Conservation (phyloP, 2,888 invertebrate species). For the Steinernema carpocapsae region DNA sequence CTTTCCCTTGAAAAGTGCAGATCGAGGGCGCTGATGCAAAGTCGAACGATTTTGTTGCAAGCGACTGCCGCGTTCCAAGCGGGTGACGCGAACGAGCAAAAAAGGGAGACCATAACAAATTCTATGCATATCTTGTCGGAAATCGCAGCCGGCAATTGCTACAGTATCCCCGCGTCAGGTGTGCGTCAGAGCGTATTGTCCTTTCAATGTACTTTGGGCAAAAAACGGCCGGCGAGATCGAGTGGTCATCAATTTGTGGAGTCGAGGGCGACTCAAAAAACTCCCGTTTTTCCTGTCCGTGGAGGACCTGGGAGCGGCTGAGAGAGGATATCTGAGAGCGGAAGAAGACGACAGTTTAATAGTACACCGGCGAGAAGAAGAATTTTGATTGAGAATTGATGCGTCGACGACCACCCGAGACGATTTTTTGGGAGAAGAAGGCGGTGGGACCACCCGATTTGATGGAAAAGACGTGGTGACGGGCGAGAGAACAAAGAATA, state of each 20-base stretch:
- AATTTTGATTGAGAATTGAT: neutral
- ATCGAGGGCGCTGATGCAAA: neutral
- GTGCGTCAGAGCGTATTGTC: neutral
- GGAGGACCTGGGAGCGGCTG: neutral
- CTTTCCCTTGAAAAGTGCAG: neutral
- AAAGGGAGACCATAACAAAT: neutral
- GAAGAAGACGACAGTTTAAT: constrained; percentile 12
- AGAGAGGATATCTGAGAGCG: neutral
- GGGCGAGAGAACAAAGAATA: neutral
- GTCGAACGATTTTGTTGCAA: too few species aligned
- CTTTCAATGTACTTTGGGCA: constrained; percentile 5
- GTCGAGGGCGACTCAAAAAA: neutral
- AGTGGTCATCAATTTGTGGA: constrained; percentile 17
- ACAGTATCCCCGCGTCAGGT: neutral
- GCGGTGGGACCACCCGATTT: constrained; percentile 28
- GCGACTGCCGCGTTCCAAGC: neutral
- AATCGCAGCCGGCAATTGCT: neutral
- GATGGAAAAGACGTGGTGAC: neutral
- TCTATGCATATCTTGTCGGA: neutral
- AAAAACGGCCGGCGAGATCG: neutral
- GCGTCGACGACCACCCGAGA: neutral
- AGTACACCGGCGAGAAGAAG: constrained; percentile 18
- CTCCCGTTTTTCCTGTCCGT: neutral
- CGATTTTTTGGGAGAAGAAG: constrained; percentile 18
- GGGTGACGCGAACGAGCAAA: neutral